Conservation (phyloP, 1,140 invertebrate genomes). For the Venturia canescens region DNA sequence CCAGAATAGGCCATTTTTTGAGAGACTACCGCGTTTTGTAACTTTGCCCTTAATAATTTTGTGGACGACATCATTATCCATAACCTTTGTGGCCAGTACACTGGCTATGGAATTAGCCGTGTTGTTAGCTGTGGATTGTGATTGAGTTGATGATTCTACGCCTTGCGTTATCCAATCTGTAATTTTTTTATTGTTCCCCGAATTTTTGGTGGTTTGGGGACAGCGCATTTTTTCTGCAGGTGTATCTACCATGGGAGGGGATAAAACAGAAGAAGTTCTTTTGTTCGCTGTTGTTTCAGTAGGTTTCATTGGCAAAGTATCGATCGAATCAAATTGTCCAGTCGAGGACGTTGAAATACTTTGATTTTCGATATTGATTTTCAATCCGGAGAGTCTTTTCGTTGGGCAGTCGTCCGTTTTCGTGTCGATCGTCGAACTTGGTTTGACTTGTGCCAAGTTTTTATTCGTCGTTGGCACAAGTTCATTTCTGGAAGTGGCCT, state of each 20-base stretch:
- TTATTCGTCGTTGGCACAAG: not conserved
- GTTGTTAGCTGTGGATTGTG: slow-evolving; percentile 42
- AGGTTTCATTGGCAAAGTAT: not conserved
- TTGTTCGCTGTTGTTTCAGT: slow-evolving; percentile 36
- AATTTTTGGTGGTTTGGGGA: slow-evolving; percentile 40
- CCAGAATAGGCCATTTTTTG: slow-evolving; percentile 60
- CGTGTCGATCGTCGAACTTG: not conserved
- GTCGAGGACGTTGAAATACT: not conserved
- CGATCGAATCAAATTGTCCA: not conserved
- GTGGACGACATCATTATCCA: not conserved
- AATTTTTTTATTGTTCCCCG: slow-evolving; percentile 52
- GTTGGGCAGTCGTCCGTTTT: not conserved
- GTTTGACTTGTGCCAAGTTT: not conserved
- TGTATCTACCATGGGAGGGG: slow-evolving; percentile 33
- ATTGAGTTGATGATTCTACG: not conserved
- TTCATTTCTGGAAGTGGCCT: no score
- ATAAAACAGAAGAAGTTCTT: slow-evolving; percentile 47
- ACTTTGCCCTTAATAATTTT: slow-evolving; percentile 62
- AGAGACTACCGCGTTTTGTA: slow-evolving; percentile 58
- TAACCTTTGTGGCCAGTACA: slow-evolving; percentile 53
- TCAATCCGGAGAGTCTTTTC: not conserved
- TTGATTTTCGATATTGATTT: not conserved
- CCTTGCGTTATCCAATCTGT: slow-evolving; percentile 54
- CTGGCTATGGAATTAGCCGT: slow-evolving; percentile 60
- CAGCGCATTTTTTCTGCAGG: slow-evolving; percentile 55